Evolutionary conservation across 2,113 vertebrate species (phyloP).

Genomic region (Glaucidium brasilianum): DNA sequence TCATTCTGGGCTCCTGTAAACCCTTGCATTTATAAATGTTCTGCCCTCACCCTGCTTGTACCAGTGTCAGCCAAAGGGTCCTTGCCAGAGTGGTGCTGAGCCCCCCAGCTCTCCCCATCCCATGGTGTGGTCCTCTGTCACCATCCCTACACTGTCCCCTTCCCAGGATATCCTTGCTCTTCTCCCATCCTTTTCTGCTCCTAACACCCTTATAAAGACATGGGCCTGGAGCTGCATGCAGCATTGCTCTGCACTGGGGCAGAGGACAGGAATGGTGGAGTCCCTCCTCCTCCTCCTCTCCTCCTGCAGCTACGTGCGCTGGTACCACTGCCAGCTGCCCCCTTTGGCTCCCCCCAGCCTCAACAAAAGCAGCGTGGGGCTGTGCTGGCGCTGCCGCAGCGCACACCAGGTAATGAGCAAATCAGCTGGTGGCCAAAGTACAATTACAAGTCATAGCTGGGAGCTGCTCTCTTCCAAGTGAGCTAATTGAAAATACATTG

Average conservation of each 20-base stretch:
- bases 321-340: neutral
- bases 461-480: neutral
- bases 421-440: conserved; percentile 20
- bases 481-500: neutral
- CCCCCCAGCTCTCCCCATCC: neutral
- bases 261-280: neutral
- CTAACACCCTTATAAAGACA: neutral
- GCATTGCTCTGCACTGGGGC: accelerated
- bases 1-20: neutral
- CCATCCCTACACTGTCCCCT: neutral
- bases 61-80: neutral
- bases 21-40: neutral
- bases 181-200: neutral
- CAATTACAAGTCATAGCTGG: neutral
- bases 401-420: neutral
- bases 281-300: neutral
- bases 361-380: neutral
- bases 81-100: neutral
- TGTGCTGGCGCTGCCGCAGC: neutral
- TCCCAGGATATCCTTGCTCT: neutral
- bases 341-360: neutral
- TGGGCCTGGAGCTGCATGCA: accelerated
- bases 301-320: neutral
- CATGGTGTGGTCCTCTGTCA: neutral
- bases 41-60: neutral